Base-by-base conservation (phyloP, 2,888 invertebrate species). In the Amblyjoppa fuscipennis region DNA sequence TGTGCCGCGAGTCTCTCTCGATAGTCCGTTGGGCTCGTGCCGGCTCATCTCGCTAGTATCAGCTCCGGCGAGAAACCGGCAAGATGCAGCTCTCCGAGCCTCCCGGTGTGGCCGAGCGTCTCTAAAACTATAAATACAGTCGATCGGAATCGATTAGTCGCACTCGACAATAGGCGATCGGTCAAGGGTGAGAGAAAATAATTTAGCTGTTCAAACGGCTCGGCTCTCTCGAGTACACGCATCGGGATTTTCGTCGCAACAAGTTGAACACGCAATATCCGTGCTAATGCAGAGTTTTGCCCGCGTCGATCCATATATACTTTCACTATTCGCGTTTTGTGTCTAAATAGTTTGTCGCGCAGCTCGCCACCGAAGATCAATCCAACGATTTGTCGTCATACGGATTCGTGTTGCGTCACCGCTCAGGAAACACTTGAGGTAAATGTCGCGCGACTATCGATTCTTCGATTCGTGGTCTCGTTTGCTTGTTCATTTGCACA, bases 41-140 rank as follows among this genome's bases (percentile, higher is more conserved):
- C 49, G 86, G 84, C 90, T 92, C 92, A 92, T 93, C 93, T 90
- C 88, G 90, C 91, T 93, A 93, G 93, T 93, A 85, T 85, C 87
- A 69, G 81, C 85, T 87, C 82, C 83, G 83, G 89, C 87, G 83
- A 87, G 90, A 89, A 89, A 86, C 89, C 87, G 74, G 69, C 90
- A 91, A 90, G 91, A 92, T 93, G 93, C 91, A 92, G 82, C 91
- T 87, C 84, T 78, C 61, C 38, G 53, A 69, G 69, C 70, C 53
- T 74, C 68, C 56, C 28, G 20, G 45, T 51, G 78, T 71, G 81
- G 85, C 79, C 45, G 64, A 59, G 51, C 45, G 49, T 84, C 66
- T n/a, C n/a, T 45, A 0, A 2, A 20, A 1, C 20, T 20, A 20
- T 16, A 41, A 38, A 4, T 41, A 75, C n/a, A 49, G 41, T 59